Conservation (phyloP, 1,140 invertebrate species). For the Bathynomus jamesi region DNA sequence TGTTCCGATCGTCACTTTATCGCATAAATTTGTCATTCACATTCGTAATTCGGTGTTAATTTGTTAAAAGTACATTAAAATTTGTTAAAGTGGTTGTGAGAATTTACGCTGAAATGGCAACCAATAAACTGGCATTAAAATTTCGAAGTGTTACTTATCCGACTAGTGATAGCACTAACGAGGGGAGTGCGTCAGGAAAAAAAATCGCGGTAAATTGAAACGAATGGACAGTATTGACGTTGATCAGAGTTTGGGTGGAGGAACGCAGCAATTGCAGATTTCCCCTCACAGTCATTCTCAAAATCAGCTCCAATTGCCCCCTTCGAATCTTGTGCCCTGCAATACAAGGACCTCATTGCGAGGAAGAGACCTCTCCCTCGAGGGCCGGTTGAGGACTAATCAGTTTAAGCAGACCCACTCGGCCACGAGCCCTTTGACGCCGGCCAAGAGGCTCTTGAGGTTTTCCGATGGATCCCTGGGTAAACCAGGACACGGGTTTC, state of each 20-base stretch:
- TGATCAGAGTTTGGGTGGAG: background rate
- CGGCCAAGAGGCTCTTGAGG: constrained; percentile 3
- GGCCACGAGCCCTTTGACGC: constrained; percentile 5
- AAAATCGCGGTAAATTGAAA: background rate
- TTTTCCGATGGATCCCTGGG: constrained; percentile 6
- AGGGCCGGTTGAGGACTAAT: constrained; percentile 8
- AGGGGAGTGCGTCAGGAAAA: background rate
- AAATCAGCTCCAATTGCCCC: background rate
- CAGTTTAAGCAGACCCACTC: constrained; percentile 14
- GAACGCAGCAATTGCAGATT: background rate
- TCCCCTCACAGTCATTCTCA: background rate
- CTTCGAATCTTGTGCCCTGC: background rate
- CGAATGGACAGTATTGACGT: background rate
- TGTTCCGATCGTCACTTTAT: background rate
- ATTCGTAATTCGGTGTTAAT: background rate
- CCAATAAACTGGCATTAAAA: background rate
- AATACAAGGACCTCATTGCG: background rate
- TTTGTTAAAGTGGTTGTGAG: background rate
- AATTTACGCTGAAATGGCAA: background rate
- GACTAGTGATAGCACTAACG: background rate
- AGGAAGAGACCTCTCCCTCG: constrained; percentile 8
- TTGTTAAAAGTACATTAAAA: background rate
- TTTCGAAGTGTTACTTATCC: background rate
- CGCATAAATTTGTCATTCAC: background rate
- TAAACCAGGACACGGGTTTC: background rate